Percentiles rank a stretch among this genome's conserved stretches.
Conservation (phyloP, 2,113 vertebrate genomes). For the Indri indri region DNA sequence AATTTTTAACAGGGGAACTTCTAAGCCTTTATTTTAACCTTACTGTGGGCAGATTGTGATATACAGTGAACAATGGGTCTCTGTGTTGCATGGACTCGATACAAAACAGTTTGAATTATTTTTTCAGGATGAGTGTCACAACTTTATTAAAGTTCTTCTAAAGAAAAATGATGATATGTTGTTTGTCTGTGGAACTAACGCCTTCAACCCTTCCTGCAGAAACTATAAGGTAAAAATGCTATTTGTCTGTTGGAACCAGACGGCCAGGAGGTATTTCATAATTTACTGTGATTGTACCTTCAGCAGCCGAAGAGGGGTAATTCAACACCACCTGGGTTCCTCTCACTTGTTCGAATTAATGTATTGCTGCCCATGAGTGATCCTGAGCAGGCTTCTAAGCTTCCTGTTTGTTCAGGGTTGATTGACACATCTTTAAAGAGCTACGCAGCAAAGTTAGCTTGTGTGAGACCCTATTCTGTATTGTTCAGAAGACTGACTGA, state of each 20-base stretch:
- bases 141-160: conserved; percentile 99
- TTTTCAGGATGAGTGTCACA: conserved; percentile 98
- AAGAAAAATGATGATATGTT: conserved; percentile 95
- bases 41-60: background rate
- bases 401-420: conserved; percentile 63
- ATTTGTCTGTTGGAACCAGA: conserved; percentile 34
- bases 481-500: conserved; percentile 24
- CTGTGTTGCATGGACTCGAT: background rate
- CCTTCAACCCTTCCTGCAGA: conserved; percentile 97
- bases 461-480: conserved; percentile 52
- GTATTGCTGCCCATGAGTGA: background rate
- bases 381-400: conserved; percentile 40
- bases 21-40: conserved; percentile 18
- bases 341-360: conserved; percentile 25
- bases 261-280: conserved; percentile 29
- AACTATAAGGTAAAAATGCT: conserved; percentile 93
- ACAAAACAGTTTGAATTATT: conserved; percentile 65
- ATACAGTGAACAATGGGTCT: conserved; percentile 21
- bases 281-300: background rate
- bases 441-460: conserved; percentile 1
- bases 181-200: conserved; percentile 98
- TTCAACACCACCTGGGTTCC: conserved; percentile 33
- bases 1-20: background rate
- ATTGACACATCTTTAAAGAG: conserved; percentile 48
- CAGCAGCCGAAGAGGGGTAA: conserved; percentile 31